These are phyloP conservation scores for Diadromus collaris DNA, from an alignment of 2,888 invertebrate genomes.

Conservation along the genomic window DNA sequence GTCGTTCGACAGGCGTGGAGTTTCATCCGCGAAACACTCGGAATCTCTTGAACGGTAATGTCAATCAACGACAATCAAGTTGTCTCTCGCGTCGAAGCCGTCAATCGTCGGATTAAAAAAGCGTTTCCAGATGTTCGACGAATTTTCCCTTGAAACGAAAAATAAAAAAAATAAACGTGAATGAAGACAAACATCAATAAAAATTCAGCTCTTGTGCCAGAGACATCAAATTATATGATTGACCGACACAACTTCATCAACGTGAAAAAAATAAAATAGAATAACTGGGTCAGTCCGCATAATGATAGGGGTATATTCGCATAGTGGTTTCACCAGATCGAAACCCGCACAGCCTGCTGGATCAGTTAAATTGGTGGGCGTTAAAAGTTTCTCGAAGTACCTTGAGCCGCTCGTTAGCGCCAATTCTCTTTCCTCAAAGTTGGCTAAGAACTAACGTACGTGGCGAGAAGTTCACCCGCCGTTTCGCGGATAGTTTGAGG, in stretches of 20 bases:
- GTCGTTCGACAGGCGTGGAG: slow-evolving; percentile 28
- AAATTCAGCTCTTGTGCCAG: background rate
- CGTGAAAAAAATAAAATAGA: background rate
- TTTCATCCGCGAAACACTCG: slow-evolving; percentile 22
- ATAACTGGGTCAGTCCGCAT: background rate
- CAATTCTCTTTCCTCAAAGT: slow-evolving; percentile 55
- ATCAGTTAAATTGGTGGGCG: slow-evolving; percentile 52
- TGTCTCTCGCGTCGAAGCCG: slow-evolving; percentile 22
- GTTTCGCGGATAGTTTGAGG: slow-evolving; percentile 43
- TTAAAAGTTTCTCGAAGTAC: slow-evolving; percentile 49
- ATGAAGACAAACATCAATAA: background rate
- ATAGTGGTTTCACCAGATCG: background rate
- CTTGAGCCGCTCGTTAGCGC: slow-evolving; percentile 55
- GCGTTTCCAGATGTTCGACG: background rate
- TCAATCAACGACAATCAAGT: slow-evolving; percentile 48
- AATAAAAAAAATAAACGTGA: too few relatives aligned
- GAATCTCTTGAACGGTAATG: slow-evolving; percentile 37
- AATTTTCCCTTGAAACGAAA: slow-evolving; percentile 12
- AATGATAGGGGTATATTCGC: background rate
- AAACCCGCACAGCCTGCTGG: slow-evolving; percentile 17
- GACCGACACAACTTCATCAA: too few relatives aligned
- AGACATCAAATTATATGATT: background rate
- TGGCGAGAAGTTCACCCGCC: slow-evolving; percentile 39
- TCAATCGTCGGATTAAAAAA: slow-evolving; percentile 10
- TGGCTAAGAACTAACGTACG: slow-evolving; percentile 52